Base-by-base conservation (phyloP, 2,888 invertebrate genomes). In the Pyrocoelia pectoralis region DNA sequence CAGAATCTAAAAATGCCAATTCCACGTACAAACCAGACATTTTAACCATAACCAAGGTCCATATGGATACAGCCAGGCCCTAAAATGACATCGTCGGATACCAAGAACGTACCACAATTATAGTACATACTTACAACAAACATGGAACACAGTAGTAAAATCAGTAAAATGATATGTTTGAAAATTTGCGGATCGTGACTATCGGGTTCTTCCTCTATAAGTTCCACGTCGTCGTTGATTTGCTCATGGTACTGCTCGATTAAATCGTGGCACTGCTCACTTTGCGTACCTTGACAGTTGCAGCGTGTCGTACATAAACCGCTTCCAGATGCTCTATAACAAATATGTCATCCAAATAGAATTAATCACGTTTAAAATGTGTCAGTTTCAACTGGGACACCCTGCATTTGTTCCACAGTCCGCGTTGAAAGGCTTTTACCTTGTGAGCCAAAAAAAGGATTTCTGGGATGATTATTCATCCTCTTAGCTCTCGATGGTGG, bases 21-120 rank as follows among this genome's bases (percentile, higher is more conserved):
- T 97, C 97, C 0, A 97, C 87, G 79, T 94, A 97, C 64, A 97
- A 91, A 0, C 97, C 97, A 18, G 92, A 91, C 78, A 93, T 88
- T 74, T 93, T 89, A 73, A 92, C 92, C 84, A 90, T 88, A 72
- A 95, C 87, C 72, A 94, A 82, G 1, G 91, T 90, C 90, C 94
- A 94, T 17, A 91, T 86, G 1, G 92, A 91, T 66, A 92, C 86
- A 0, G 95, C 90, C 68, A 97, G 83, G 14, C 94, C 93, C 94
- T 94, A 76, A 49, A 70, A 51, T 5, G 3, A 33, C 33, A 6
- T 33, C n/a, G 9, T n/a, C n/a, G 33, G 10, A 10, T n/a, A n/a
- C n/a, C n/a, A n/a, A n/a, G n/a, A n/a, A n/a, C n/a, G n/a, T n/a
- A n/a, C n/a, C n/a, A n/a, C n/a, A n/a, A n/a, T n/a, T n/a, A n/a